Evolutionary conservation across 2,113 vertebrate species (phyloP).

Genomic region (Sciurus niger): DNA sequence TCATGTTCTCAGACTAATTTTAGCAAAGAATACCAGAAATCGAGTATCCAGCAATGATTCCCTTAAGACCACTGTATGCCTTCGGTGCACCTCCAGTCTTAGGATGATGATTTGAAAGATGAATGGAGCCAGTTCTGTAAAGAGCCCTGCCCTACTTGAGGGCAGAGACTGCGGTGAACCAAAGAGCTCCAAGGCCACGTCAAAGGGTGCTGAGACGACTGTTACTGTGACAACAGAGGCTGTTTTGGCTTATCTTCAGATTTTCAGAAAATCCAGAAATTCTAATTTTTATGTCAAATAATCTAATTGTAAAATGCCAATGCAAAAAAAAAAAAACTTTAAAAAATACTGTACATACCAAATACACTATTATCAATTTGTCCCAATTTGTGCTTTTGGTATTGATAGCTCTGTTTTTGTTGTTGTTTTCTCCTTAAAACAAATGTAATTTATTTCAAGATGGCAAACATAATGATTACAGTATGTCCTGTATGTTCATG

Average conservation of each 20-base stretch:
- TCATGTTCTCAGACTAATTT: background rate
- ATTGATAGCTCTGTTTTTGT: background rate
- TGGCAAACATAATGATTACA: background rate
- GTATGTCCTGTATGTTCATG: too few species aligned
- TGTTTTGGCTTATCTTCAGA: background rate
- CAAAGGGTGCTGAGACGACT: background rate
- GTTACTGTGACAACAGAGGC: background rate
- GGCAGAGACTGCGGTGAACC: background rate
- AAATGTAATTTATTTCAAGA: constrained; percentile 2
- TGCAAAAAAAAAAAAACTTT: background rate
- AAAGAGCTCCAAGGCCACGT: background rate
- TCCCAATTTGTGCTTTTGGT: background rate
- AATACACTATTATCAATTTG: background rate
- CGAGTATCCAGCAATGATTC: background rate
- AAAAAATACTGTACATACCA: background rate
- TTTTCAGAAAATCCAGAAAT: constrained; percentile 19
- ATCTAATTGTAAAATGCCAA: background rate
- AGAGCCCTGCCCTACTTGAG: background rate
- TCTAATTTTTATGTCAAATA: background rate
- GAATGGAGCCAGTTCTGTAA: background rate
- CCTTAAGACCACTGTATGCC: background rate
- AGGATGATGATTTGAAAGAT: background rate
- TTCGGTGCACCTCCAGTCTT: background rate
- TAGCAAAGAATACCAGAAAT: background rate
- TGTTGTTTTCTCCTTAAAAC: constrained; percentile 22